Conservation (phyloP, 2,888 invertebrate species). For the Microctonus brassicae region DNA sequence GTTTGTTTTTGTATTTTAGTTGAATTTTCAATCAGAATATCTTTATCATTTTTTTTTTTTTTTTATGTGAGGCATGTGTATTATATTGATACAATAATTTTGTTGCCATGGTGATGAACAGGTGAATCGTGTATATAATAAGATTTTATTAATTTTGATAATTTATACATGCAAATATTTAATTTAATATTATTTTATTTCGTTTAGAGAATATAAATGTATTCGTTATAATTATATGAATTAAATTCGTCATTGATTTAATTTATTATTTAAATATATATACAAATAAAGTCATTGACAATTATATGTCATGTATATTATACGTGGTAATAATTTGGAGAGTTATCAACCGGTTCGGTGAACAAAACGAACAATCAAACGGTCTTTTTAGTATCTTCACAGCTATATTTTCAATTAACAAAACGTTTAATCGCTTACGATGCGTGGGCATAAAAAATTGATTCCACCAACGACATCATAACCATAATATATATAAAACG, state of each 20-base stretch:
- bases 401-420: constrained; percentile 16
- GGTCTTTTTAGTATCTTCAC: background rate
- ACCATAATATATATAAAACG: no score
- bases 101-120: background rate
- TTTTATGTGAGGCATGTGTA: background rate
- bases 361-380: background rate
- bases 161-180: background rate
- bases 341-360: background rate
- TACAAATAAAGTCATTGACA: background rate
- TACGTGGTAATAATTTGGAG: background rate
- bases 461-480: constrained; percentile 1
- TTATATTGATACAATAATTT: background rate
- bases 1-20: no score
- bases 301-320: background rate
- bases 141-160: no score
- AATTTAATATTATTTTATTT: background rate
- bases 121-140: background rate
- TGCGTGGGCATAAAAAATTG: constrained; percentile 21
- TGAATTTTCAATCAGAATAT: no score
- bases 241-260: background rate
- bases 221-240: no score
- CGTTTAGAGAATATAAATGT: background rate
- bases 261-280: background rate
- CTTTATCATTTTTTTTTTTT: background rate
- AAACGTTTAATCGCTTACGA: constrained; percentile 6